Evolutionary conservation across 2,113 vertebrate genomes (phyloP).

Genomic region (Sinocyclocheilus maitianheensis): DNA sequence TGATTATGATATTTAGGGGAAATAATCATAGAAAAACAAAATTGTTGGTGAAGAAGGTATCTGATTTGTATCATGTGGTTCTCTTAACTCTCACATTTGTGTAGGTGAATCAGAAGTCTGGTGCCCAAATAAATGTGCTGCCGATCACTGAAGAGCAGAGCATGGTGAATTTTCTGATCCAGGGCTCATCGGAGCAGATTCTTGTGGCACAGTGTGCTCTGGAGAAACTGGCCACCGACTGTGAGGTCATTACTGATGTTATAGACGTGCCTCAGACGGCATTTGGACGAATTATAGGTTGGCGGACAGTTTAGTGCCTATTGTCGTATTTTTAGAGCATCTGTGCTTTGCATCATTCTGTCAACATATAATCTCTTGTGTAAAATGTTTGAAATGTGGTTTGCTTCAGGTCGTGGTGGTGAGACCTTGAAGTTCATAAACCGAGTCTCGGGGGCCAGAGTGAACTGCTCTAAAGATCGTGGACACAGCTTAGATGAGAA

Average conservation of each 20-base stretch:
- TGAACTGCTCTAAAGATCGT: constrained; percentile 75
- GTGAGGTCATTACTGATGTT: constrained; percentile 70
- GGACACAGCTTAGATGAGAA: constrained; percentile 49
- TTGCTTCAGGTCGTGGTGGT: constrained; percentile 80
- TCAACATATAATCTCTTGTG: not conserved
- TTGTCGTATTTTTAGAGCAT: too few relatives aligned
- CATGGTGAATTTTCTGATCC: constrained; percentile 74
- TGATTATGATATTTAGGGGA: not conserved
- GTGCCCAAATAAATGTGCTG: constrained; percentile 74
- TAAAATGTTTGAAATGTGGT: not conserved
- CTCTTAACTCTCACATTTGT: not conserved
- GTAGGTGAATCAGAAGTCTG: constrained; percentile 81
- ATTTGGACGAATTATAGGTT: constrained; percentile 90
- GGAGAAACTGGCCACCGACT: constrained; percentile 78
- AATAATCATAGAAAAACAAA: not conserved
- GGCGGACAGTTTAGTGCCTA: too few relatives aligned
- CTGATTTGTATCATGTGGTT: not conserved
- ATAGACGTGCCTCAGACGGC: constrained; percentile 81
- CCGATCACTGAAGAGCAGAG: constrained; percentile 61
- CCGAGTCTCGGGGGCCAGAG: constrained; percentile 81
- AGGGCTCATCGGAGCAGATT: constrained; percentile 83
- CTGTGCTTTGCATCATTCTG: not conserved
- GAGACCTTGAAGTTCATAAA: constrained; percentile 82
- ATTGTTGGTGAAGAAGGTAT: too few relatives aligned
- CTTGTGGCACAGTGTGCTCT: constrained; percentile 79